Base-by-base conservation (phyloP, 2,797 vertebrate genomes). In the Chaetophractus vellerosus region DNA sequence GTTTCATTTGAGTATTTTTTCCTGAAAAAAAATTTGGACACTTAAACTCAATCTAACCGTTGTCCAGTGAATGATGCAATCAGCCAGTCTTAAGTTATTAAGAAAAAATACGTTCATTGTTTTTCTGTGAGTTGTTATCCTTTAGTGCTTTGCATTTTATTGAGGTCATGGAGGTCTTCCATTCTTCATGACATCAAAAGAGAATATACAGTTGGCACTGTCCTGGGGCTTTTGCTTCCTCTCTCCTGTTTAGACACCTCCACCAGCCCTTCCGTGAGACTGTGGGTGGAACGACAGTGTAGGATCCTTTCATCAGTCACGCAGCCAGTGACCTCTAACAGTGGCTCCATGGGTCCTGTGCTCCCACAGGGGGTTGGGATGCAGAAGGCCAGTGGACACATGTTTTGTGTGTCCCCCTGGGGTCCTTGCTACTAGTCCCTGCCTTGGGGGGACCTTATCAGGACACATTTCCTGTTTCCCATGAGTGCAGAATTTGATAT, bases 401-500 rank as follows among this genome's bases (percentile, higher is more conserved):
- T 85, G n/a, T 84, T 69, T 45, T 28, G 15, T 79, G 8, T 74
- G 18, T 79, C 75, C 52, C 26, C 41, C 2, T 24, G 52, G n/a
- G 33, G 31, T 26, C 82, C 57, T 0, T 63, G 80, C 63, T 71
- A 26, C 14, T 52, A 33, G 24, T 26, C 28, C 4, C 61, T 57
- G 24, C 48, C 8, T 6, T 66, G n/a, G 50, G 41, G 28, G 26
- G 61, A 87, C 48, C 48, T 93, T 50, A 75, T 7, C 38, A 72
- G 21, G 26, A 57, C n/a, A 52, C 23, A 57, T 80, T 93, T 94
- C 50, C 87, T 90, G 18, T 85, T 83, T 91, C 61, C 48, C 31
- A 61, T 83, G 57, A 83, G 48, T 52, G 69, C 52, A 26, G 2
- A 26, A 48, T 75, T 38, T 95, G 83, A 76, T 91, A 71, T 2